Evolutionary conservation across 2,797 vertebrate genomes (phyloP), one percentile per base, ranked within the genome.

Genomic region (Coccyzus lansbergi): DNA sequence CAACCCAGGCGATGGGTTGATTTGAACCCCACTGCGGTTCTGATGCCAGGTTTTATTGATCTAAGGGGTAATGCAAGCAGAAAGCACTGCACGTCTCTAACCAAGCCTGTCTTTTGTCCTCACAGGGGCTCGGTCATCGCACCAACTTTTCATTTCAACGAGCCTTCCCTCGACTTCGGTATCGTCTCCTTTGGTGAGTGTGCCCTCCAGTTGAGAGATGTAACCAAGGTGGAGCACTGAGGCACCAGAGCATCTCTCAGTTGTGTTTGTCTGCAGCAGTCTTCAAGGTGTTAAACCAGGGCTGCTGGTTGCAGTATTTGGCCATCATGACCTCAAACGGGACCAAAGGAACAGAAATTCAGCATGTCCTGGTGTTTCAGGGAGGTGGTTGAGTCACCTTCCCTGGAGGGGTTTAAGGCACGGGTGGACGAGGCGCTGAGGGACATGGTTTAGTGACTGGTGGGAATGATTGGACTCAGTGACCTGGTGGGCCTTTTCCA

Each of bases 161-260:
- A 99, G 31, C 97, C 97, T 8, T 95, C 98, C 76, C 97, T 99
- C 25, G 59, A 93, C 95, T 99, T 99, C 31, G 98, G 98, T 13
- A 98, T 98, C 7, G 95, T 99, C 88, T 98, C 98, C 70, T 99
- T 98, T 69, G 98, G 99, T 99, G 96, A 98, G 98, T 97, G 48
- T 58, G 17, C 53, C 29, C 31, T 1, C 26, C 12, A 18, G 12
- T 22, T 6, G 36, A 29, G 64, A 36, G 56, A 16, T 3, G 1
- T 6, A 20, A 31, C 51, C 40, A 18, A 46, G 82, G 44, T 2
- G 13, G 49, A 77, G 46, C 16, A 13, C 55, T 67, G 63, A 8
- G 33, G 12, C 26, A 1, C 5, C 2, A 69, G 38, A 83, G 26
- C 69, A 33, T 62, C 63, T 4, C 2, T 44, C 51, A 5, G 20